Conservation (phyloP, 2,113 vertebrate species). For the Capreolus pygargus region DNA sequence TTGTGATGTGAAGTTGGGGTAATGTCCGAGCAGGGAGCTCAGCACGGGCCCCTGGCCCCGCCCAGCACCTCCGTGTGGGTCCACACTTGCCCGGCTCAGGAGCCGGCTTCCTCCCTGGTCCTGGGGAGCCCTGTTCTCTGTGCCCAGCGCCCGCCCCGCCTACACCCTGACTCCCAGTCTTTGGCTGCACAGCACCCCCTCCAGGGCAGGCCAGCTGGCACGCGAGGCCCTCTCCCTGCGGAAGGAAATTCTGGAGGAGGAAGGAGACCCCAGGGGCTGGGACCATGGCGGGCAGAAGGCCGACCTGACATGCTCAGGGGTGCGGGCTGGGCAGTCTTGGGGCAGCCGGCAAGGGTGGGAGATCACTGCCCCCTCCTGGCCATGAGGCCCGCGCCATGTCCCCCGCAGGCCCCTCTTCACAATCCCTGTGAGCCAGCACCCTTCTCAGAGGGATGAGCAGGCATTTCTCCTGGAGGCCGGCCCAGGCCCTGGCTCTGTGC, state of each 20-base stretch:
- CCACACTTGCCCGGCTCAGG: fast-evolving
- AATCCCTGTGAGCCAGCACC: neutral
- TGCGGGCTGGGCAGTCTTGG: fast-evolving
- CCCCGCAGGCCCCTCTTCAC: neutral
- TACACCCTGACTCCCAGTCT: too few relatives aligned
- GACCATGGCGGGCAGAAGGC: fast-evolving
- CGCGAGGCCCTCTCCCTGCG: neutral
- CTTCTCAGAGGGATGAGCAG: neutral
- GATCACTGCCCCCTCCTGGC: too few relatives aligned
- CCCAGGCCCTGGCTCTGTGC: neutral
- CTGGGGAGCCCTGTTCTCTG: neutral
- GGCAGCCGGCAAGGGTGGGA: neutral
- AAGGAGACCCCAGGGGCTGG: neutral
- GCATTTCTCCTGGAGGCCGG: neutral
- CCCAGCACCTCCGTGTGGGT: fast-evolving
- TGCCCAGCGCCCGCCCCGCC: fast-evolving
- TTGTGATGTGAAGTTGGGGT: neutral
- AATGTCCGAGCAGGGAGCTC: neutral
- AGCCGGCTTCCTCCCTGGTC: neutral
- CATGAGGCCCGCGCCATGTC: fast-evolving
- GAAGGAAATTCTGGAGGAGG: neutral
- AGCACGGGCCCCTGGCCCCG: neutral
- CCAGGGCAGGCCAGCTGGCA: too few relatives aligned
- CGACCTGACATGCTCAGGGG: neutral
- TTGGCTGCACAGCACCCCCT: neutral